Conservation (phyloP, 2,797 vertebrate genomes). For the Phalloptychus januarius region DNA sequence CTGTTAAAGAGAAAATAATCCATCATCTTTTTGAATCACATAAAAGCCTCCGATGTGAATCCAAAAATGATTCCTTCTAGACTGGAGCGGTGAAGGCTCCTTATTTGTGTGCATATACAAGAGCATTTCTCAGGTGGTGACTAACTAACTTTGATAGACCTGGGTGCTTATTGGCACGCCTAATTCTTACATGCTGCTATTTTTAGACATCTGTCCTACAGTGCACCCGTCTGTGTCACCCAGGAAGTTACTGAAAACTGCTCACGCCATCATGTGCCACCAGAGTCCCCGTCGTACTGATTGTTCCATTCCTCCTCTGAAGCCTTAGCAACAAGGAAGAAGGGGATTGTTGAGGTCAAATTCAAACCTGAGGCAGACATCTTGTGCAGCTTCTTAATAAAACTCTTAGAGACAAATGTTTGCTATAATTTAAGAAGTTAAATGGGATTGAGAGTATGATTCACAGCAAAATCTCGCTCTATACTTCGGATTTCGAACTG, state of each 20-base stretch:
- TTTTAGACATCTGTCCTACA: slow-evolving; percentile 61
- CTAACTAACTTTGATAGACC: slow-evolving; percentile 39
- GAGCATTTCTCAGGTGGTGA: slow-evolving; percentile 33
- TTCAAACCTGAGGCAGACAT: slow-evolving; percentile 45
- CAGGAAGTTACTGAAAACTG: slow-evolving; percentile 62
- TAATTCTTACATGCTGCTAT: slow-evolving; percentile 61
- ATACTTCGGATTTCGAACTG: neutral
- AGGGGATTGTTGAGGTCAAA: slow-evolving; percentile 58
- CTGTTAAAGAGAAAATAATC: neutral
- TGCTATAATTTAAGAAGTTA: neutral
- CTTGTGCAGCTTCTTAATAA: slow-evolving; percentile 29
- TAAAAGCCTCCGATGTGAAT: slow-evolving; percentile 16
- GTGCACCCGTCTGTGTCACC: slow-evolving; percentile 71
- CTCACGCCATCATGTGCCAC: slow-evolving; percentile 61
- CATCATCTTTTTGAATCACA: slow-evolving; percentile 10
- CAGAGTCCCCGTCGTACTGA: slow-evolving; percentile 61
- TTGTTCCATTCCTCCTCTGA: slow-evolving; percentile 68
- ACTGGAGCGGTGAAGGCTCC: neutral
- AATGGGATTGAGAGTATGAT: neutral
- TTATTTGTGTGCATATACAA: slow-evolving; percentile 5
- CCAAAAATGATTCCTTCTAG: neutral
- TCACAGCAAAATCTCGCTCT: neutral
- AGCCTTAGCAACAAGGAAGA: slow-evolving; percentile 53
- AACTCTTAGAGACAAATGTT: slow-evolving; percentile 9
- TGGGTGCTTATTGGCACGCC: slow-evolving; percentile 29